Conservation (phyloP, 2,113 vertebrate genomes). For the Sporophila hypoxantha region DNA sequence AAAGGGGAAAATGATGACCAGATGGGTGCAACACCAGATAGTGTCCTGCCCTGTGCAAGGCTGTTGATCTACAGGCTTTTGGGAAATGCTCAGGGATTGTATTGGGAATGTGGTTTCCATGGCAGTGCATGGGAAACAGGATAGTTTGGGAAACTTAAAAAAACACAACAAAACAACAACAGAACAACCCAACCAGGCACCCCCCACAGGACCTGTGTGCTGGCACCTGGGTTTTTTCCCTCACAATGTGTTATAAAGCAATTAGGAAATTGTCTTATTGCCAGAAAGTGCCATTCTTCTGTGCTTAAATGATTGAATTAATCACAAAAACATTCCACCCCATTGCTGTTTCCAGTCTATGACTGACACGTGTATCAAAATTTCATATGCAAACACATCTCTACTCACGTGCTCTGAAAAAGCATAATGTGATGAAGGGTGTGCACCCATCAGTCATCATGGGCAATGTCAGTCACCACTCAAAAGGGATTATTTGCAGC, state of each 20-base stretch:
- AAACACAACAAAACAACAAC: too few species aligned
- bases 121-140: background rate
- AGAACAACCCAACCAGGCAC: background rate
- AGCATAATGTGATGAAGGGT: background rate
- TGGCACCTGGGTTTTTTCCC: background rate
- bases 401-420: background rate
- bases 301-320: background rate
- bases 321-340: background rate
- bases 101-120: background rate
- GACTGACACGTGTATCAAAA: background rate
- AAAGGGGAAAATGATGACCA: background rate
- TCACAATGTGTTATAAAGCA: accelerated
- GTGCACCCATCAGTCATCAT: background rate
- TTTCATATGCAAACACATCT: background rate
- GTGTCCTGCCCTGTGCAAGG: background rate
- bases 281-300: background rate
- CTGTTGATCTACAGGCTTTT: background rate
- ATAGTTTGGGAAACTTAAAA: background rate
- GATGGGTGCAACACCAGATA: background rate
- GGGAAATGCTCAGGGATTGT: background rate
- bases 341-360: background rate
- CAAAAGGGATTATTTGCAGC: background rate
- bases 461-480: background rate
- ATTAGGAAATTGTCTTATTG: background rate
- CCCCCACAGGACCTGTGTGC: too few species aligned